Evolutionary conservation across 92 coral and sea anemone species (phyloP).

Genomic region (Porites evermanni): DNA sequence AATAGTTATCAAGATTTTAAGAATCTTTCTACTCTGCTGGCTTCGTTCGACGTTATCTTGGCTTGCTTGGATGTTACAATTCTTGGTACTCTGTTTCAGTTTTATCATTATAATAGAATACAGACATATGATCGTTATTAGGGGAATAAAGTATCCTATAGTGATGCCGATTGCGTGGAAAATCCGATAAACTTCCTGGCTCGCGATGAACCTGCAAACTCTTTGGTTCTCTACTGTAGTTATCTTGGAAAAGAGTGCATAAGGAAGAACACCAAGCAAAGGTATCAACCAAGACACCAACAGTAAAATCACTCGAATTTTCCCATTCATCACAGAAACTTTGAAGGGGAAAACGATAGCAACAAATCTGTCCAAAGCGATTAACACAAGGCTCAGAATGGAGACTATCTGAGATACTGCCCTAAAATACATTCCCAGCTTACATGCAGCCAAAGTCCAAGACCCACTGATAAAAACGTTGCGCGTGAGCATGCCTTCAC

Average conservation of each 20-base stretch:
- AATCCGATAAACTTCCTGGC: neutral
- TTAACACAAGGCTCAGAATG: neutral
- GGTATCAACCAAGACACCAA: neutral
- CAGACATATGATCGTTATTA: neutral
- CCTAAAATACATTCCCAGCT: slow-evolving; percentile 1
- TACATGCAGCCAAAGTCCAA: neutral
- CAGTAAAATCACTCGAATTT: neutral
- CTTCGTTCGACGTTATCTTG: neutral
- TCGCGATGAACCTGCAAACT: neutral
- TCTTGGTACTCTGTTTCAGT: neutral
- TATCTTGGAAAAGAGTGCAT: neutral
- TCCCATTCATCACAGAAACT: neutral
- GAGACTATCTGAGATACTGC: neutral
- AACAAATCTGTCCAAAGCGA: neutral
- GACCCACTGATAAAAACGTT: neutral
- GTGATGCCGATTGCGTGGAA: neutral
- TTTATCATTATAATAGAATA: neutral
- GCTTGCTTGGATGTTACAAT: neutral
- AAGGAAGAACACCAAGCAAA: neutral
- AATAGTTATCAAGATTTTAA: neutral
- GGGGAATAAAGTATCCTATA: neutral
- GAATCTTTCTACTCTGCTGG: neutral
- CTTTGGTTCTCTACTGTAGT: neutral
- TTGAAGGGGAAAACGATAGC: slow-evolving; percentile 1
- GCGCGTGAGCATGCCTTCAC: neutral